Evolutionary conservation across 2,797 vertebrate species (phyloP), one percentile per base, ranked within the genome.

Genomic region (Micropoecilia bifurca): DNA sequence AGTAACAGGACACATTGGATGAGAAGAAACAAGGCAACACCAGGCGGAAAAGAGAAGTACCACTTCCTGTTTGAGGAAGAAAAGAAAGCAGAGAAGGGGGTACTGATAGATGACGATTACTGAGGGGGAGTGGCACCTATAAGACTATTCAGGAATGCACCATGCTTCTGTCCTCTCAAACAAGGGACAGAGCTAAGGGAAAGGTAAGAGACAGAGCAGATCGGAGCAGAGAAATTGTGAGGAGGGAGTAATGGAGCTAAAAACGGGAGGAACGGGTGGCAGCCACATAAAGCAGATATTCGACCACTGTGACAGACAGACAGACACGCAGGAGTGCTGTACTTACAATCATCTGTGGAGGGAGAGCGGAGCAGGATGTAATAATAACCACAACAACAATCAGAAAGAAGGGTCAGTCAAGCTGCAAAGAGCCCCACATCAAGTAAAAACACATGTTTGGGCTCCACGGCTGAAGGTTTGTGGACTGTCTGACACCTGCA

Each of bases 301-400:
- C 83, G 90, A 95, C 90, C 94, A 96, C 96, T 95, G 89, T 89
- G 80, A 97, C 96, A 97, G 95, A 99, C 97, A 97, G 96, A 98
- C 93, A 93, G 89, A 96, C 95, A 98, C 93, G 87, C 92, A 96
- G 95, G 94, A 97, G 96, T 96, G 96, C 96, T 96, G 96, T 99
- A 99, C 98, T 99, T 99, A 99, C 98, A 98, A 99, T 99, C 98
- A 99, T 99, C 98, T 99, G 98, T 95, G 95, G 93, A 96, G 94
- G 95, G 92, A 95, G 94, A 95, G 95, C 95, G 87, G 95, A 96
- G 96, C 96, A 90, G 95, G 95, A 95, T 96, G 96, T 96, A 96
- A 97, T 94, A 96, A 80, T 93, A 93, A 93, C 91, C 91, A 94
- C 93, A 94, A 95, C 92, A 90, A 96, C 96, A 97, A 96, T 95